Conservation (phyloP, 2,888 invertebrate species). For the Conops quadrifasciatus region DNA sequence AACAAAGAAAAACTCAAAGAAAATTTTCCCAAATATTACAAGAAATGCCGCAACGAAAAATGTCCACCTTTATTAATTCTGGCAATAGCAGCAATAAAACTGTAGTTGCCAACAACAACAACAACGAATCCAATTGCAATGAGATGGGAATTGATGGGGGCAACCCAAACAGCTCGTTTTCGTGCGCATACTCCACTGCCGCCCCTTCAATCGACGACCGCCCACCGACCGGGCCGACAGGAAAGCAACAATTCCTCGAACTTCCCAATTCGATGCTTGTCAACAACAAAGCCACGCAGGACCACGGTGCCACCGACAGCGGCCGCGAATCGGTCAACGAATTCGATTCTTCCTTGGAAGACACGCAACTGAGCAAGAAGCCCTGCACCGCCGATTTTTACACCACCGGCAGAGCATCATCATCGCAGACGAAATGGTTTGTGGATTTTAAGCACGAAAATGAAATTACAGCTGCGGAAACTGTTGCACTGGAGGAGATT, state of each 20-base stretch:
- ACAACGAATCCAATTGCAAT: constrained; percentile 24
- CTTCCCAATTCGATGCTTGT: not conserved
- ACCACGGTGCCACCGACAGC: constrained; percentile 51
- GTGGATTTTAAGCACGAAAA: constrained; percentile 45
- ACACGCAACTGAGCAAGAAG: constrained; percentile 43
- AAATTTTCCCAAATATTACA: constrained; percentile 27
- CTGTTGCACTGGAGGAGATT: not conserved
- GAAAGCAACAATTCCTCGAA: constrained; percentile 13
- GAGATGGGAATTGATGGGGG: constrained; percentile 28
- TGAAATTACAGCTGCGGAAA: not conserved
- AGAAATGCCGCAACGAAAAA: constrained; percentile 37
- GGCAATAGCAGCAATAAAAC: constrained; percentile 33
- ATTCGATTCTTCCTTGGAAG: constrained; percentile 49
- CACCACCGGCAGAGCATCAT: constrained; percentile 41
- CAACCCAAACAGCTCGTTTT: not conserved
- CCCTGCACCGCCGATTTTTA: constrained; percentile 47
- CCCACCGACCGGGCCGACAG: not conserved
- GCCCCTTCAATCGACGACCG: not conserved
- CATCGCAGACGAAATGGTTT: constrained; percentile 57
- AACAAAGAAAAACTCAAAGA: constrained; percentile 34
- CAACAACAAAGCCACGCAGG: constrained; percentile 5
- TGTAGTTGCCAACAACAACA: constrained; percentile 29
- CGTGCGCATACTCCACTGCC: not conserved
- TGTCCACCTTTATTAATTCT: constrained; percentile 31
- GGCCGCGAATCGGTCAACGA: constrained; percentile 58